Percentiles rank a stretch among this genome's conserved stretches.
phyloP scores from a whole-genome alignment of 2,888 invertebrate genomes.

The Mesochorus sp. region DNA sequence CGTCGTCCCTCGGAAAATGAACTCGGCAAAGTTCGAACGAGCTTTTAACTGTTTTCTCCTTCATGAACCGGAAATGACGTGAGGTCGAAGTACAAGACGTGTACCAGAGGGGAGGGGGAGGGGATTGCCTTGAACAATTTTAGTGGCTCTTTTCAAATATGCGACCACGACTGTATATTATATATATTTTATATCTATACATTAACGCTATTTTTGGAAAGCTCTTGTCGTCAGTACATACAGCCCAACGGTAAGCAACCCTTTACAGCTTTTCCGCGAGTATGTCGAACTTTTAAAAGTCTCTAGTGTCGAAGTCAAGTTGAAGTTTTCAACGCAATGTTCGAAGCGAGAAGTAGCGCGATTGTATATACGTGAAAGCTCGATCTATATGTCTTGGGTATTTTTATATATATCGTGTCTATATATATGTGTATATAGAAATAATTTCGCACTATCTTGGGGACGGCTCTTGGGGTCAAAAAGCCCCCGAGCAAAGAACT shows the following conservation, averaged over 20 bases:
- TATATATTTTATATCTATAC: no score
- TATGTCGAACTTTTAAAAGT: slow-evolving; percentile 73
- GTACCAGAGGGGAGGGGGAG: not conserved
- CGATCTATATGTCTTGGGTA: no score
- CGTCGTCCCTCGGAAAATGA: slow-evolving; percentile 14
- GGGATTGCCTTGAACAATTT: slow-evolving; percentile 40
- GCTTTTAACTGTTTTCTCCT: slow-evolving; percentile 70
- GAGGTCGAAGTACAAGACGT: slow-evolving; percentile 51
- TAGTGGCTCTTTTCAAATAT: slow-evolving; percentile 34
- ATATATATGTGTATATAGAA: not conserved
- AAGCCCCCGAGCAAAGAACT: slow-evolving; percentile 35
- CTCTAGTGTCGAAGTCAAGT: slow-evolving; percentile 45
- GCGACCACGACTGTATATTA: not conserved
- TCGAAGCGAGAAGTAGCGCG: slow-evolving; percentile 16
- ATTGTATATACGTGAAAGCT: not conserved
- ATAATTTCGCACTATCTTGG: slow-evolving; percentile 1
- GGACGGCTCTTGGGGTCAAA: slow-evolving; percentile 5
- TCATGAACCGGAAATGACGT: slow-evolving; percentile 63
- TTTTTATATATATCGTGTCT: no score
- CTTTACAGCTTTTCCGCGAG: slow-evolving; percentile 11
- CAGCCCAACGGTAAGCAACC: no score
- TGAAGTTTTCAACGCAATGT: slow-evolving; percentile 64
- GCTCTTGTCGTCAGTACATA: not conserved
- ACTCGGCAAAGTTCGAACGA: slow-evolving; percentile 70
- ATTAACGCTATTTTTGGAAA: not conserved